A percentile compares a stretch with the other conserved stretches of the same genome.
These are phyloP conservation scores for Ranitomeya imitator DNA, from an alignment of 2,113 vertebrate genomes.

Conservation along the genomic window DNA sequence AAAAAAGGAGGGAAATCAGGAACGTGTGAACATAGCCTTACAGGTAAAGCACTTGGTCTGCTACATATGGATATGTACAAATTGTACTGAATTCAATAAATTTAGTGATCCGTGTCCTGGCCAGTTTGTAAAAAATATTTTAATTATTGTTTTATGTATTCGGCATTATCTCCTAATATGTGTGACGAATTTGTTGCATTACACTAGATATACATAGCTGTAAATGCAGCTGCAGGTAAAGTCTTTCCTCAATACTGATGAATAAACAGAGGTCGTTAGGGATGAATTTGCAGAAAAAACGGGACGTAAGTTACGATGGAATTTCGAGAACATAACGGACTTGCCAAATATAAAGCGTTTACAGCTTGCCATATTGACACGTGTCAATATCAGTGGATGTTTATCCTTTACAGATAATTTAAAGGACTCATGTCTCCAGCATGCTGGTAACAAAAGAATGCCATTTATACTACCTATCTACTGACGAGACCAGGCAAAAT, in stretches of 20 bases:
- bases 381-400: conserved; percentile 22
- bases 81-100: too few species aligned
- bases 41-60: too few species aligned
- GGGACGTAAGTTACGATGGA: not conserved
- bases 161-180: not conserved
- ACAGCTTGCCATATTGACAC: conserved; percentile 32
- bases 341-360: conserved; percentile 39
- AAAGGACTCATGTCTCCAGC: conserved; percentile 33
- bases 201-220: not conserved
- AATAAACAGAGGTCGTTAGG: not conserved
- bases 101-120: too few species aligned
- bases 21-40: too few species aligned
- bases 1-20: too few species aligned
- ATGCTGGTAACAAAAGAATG: conserved; percentile 15
- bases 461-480: conserved; percentile 7
- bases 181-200: not conserved
- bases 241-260: not conserved
- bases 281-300: not conserved
- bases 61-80: too few species aligned
- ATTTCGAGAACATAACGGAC: conserved; percentile 18
- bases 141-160: not conserved
- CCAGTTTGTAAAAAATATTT: not conserved
- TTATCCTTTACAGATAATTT: conserved; percentile 24
- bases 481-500: not conserved
- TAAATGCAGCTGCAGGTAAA: not conserved